These are phyloP conservation scores for Alethe castanea DNA, from an alignment of 2,113 vertebrate species.

Conservation along the genomic window DNA sequence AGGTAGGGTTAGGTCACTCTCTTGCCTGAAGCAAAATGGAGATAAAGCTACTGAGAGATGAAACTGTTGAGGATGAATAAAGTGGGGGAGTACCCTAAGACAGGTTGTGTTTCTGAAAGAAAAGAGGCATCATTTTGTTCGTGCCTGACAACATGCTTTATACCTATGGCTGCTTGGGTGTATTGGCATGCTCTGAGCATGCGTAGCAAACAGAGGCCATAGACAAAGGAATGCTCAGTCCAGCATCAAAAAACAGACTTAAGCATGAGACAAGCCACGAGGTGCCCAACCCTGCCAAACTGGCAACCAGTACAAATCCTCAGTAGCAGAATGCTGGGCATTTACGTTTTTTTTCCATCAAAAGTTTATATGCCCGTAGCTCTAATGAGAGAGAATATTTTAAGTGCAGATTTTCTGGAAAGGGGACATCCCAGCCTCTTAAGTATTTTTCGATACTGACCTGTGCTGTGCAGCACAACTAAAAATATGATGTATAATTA, in stretches of 20 bases:
- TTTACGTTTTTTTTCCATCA: not conserved
- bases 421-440: not conserved
- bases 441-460: not conserved
- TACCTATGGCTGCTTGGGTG: not conserved
- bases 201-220: not conserved
- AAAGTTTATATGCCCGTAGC: not conserved
- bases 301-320: not conserved
- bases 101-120: not conserved
- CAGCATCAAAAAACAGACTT: not conserved
- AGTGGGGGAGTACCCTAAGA: not conserved
- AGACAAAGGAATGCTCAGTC: not conserved
- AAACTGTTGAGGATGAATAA: not conserved
- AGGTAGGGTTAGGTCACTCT: not conserved
- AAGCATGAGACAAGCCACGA: not conserved
- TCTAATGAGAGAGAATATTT: not conserved
- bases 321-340: not conserved
- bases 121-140: not conserved
- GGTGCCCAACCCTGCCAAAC: constrained; percentile 13
- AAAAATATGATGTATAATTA: not conserved
- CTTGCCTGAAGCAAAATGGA: not conserved
- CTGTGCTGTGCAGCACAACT: not conserved
- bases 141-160: not conserved
- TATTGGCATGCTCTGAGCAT: not conserved
- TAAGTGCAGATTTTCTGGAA: not conserved
- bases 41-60: not conserved